Evolutionary conservation across 1,140 invertebrate genomes (phyloP).

Genomic region (Hesperophylax magnus): DNA sequence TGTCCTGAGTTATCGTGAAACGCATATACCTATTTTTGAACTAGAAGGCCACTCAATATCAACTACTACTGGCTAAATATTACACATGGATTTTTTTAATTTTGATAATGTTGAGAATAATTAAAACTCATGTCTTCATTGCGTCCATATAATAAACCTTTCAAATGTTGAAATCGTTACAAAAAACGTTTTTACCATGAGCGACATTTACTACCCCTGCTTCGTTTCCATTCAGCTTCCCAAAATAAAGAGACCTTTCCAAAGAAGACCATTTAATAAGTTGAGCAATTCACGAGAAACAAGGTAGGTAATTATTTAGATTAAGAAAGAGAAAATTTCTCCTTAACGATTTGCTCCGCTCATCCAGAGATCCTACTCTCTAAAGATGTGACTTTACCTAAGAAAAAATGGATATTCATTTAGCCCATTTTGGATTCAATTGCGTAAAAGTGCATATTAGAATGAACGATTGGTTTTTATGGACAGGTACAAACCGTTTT

Average conservation of each 20-base stretch:
- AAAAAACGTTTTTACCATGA: too few species aligned
- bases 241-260: background rate
- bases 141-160: too few species aligned
- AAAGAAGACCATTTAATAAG: background rate
- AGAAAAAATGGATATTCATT: conserved; percentile 1
- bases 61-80: too few species aligned
- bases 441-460: conserved; percentile 38
- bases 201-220: too few species aligned
- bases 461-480: conserved; percentile 35
- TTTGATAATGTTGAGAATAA: too few species aligned
- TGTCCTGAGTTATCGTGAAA: too few species aligned
- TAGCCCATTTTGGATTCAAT: conserved; percentile 36
- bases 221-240: too few species aligned
- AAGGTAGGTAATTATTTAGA: conserved; percentile 36
- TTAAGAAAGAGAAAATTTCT: conserved; percentile 39
- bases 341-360: conserved; percentile 24
- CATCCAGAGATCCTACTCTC: background rate
- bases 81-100: too few species aligned
- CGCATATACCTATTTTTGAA: too few species aligned
- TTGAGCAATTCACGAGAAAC: conserved; percentile 29
- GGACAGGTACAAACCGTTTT: conserved; percentile 4
- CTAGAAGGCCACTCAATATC: too few species aligned
- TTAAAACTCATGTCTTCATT: too few species aligned
- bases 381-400: conserved; percentile 22
- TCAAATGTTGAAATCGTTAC: too few species aligned